Conservation (phyloP, 92 coral and sea anemone species). For the Actinernus sp. region DNA sequence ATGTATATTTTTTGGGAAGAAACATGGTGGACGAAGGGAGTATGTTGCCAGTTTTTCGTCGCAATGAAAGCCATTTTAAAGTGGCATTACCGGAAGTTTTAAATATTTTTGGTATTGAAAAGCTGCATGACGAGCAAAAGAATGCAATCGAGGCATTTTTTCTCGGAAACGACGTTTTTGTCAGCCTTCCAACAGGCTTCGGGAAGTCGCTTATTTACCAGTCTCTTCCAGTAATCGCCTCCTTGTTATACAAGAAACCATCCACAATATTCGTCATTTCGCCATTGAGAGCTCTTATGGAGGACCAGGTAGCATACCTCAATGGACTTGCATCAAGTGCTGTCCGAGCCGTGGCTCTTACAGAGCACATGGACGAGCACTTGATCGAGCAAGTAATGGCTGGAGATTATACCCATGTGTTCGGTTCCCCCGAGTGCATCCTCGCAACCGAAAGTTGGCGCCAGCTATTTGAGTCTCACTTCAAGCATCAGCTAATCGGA, state of each 20-base stretch:
- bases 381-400: slow-evolving; percentile 24
- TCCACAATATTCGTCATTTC: slow-evolving; percentile 43
- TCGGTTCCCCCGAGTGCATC: slow-evolving; percentile 45
- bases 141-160: slow-evolving; percentile 34
- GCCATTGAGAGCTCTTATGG: slow-evolving; percentile 59
- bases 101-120: no score
- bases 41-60: no score
- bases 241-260: slow-evolving; percentile 31
- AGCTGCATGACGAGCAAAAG: slow-evolving; percentile 40
- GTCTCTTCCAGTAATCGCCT: slow-evolving; percentile 36
- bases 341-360: slow-evolving; percentile 48
- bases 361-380: slow-evolving; percentile 43
- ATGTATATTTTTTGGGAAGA: no score
- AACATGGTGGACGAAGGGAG: no score
- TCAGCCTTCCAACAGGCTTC: slow-evolving; percentile 62
- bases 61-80: no score
- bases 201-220: slow-evolving; percentile 63
- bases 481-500: background rate
- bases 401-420: slow-evolving; percentile 28
- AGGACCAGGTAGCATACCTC: slow-evolving; percentile 46
- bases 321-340: slow-evolving; percentile 2
- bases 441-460: slow-evolving; percentile 41
- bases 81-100: no score
- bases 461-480: slow-evolving; percentile 4
- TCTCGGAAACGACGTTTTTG: slow-evolving; percentile 33